Conservation (phyloP, 1,140 invertebrate genomes). For the Cyclina sinensis region DNA sequence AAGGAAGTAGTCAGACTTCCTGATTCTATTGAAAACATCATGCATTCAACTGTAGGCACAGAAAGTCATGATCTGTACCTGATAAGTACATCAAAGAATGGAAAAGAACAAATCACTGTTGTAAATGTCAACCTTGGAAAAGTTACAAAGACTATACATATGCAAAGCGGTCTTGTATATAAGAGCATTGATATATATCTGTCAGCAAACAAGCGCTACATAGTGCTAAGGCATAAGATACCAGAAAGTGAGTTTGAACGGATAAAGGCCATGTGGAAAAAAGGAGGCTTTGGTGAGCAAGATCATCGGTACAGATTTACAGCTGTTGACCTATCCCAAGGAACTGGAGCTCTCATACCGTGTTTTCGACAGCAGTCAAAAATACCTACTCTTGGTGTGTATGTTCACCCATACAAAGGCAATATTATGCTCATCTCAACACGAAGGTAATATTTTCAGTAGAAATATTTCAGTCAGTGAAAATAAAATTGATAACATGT, state of each 20-base stretch:
- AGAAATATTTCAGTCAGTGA: no score
- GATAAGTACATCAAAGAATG: constrained; percentile 55
- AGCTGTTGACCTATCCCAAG: constrained; percentile 76
- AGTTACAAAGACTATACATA: constrained; percentile 64
- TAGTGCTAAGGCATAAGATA: constrained; percentile 69
- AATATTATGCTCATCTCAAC: constrained; percentile 76
- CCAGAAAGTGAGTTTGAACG: constrained; percentile 73
- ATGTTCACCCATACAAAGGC: constrained; percentile 69
- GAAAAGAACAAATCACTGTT: constrained; percentile 64
- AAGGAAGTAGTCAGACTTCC: constrained; percentile 22
- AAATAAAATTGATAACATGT: no score
- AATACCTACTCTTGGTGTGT: constrained; percentile 77
- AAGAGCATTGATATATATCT: constrained; percentile 71
- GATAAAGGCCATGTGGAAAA: constrained; percentile 76
- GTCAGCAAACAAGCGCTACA: constrained; percentile 72
- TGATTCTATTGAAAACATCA: constrained; percentile 20
- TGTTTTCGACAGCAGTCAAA: constrained; percentile 76
- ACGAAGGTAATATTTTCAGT: constrained; percentile 61
- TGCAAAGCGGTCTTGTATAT: constrained; percentile 71
- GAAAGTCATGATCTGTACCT: constrained; percentile 56
- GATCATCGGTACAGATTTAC: constrained; percentile 73
- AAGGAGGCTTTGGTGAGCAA: constrained; percentile 72
- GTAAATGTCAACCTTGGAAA: constrained; percentile 68
- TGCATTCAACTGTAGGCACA: constrained; percentile 54
- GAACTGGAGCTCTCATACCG: constrained; percentile 71